A percentile compares a stretch with the other conserved stretches of the same genome.
Conservation (phyloP, 2,797 vertebrate species). For the Artibeus lituratus region DNA sequence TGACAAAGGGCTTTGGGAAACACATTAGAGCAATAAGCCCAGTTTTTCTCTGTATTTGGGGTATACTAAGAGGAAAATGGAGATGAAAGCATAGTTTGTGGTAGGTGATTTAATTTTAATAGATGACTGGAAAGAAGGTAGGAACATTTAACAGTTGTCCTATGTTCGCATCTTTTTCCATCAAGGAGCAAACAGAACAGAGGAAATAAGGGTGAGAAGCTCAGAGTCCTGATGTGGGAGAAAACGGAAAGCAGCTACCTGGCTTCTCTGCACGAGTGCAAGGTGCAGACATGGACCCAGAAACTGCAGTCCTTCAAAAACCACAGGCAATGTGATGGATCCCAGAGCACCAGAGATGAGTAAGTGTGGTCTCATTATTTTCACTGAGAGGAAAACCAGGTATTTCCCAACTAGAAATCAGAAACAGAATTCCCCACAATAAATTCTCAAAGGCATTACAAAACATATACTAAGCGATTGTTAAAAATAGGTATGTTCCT, state of each 20-base stretch:
- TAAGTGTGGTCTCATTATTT: not conserved
- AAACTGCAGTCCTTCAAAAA: not conserved
- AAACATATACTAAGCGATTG: not conserved
- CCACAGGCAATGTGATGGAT: not conserved
- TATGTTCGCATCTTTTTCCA: not conserved
- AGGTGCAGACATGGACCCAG: not conserved
- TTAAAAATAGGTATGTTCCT: not conserved
- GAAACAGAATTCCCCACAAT: not conserved
- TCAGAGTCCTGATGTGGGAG: rapidly evolving
- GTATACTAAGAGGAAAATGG: not conserved
- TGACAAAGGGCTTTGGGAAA: not conserved
- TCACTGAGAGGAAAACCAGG: not conserved
- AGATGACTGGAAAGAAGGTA: not conserved
- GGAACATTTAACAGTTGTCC: not conserved
- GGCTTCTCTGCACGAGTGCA: rapidly evolving
- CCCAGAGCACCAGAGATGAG: rapidly evolving
- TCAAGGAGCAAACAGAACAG: not conserved
- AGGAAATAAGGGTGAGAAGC: not conserved
- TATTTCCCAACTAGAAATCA: not conserved
- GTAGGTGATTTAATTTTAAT: not conserved
- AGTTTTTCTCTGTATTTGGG: not conserved
- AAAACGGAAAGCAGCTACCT: rapidly evolving
- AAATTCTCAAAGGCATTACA: not conserved
- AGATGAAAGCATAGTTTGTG: not conserved
- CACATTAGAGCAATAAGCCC: not conserved